Evolutionary conservation across 2,797 vertebrate genomes (phyloP).

Genomic region (Channa striata): DNA sequence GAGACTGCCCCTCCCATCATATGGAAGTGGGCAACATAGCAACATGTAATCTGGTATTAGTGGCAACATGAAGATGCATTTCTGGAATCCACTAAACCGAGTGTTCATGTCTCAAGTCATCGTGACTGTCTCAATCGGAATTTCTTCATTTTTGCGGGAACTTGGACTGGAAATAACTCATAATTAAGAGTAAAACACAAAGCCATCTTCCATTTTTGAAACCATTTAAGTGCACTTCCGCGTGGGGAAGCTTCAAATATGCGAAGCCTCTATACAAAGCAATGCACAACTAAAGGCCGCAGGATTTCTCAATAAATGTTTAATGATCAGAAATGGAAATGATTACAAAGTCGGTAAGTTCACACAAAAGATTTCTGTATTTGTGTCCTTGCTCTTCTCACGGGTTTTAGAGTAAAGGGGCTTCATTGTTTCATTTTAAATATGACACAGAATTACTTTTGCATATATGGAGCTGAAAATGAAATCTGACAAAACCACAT

Average conservation of each 20-base stretch:
- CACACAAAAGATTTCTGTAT: neutral
- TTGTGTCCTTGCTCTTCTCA: neutral
- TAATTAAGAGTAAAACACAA: constrained; percentile 48
- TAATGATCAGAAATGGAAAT: neutral
- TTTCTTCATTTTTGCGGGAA: constrained; percentile 40
- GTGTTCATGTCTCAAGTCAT: constrained; percentile 41
- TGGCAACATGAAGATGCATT: constrained; percentile 50
- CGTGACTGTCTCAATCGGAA: constrained; percentile 24
- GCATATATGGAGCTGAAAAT: neutral
- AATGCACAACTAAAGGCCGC: neutral
- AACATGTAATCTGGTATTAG: constrained; percentile 48
- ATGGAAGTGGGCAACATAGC: constrained; percentile 41
- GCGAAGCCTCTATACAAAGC: too few species aligned
- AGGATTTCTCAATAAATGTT: neutral
- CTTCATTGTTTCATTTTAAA: neutral
- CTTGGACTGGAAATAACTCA: constrained; percentile 40
- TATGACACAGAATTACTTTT: neutral
- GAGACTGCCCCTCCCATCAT: constrained; percentile 43
- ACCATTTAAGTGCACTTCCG: neutral
- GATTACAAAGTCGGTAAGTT: too few species aligned
- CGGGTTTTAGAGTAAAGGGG: neutral
- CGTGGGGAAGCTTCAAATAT: neutral
- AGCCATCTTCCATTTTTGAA: constrained; percentile 24
- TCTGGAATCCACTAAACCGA: constrained; percentile 31
- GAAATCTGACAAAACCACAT: neutral